Base-by-base conservation (phyloP, 2,888 invertebrate species). In the Dicyrtoma fusca region DNA sequence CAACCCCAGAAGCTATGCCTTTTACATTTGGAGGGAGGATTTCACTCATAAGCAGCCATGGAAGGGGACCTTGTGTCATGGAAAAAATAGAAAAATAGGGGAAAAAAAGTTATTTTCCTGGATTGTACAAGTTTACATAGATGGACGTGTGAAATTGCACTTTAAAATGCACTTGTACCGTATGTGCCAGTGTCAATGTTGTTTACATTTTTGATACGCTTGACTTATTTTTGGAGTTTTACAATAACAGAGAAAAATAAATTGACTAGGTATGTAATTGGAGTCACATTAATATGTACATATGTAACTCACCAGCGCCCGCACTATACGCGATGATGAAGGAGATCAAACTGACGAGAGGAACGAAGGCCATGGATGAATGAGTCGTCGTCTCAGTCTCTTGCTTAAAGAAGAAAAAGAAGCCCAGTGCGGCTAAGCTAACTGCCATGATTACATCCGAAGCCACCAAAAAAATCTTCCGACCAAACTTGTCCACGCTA, bases 401-500 rank as follows among this genome's bases (percentile, higher is more conserved):
- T 42, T 63, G 10, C 23, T 71, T 59, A 64, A 87, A 82, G 77
- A 90, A 88, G 83, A 92, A 94, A 83, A 90, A 92, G 44, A 88
- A 83, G 1, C 92, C 92, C 10, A 94, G 84, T 34, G 89, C 85
- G 55, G 89, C 84, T 69, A 93, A 83, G 79, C 91, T 90, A 1
- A 89, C 74, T 0, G 89, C 87, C 90, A 92, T 92, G 21, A 90
- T 87, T 23, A 87, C 81, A 34, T 91, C 89, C 59, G 94, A 94
- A 74, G 91, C 86, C 66, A 94, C 86, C 5, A 97, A 85, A 3
- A 94, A 86, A 1, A 91, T 88, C 78, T 91, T 89, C 70, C 96
- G 86, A 0, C 94, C 94, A 14, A 91, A 91, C 74, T 88, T 88
- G 76, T 96, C 95, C 11, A 93, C 88, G 0, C 92, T 84, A 17